Percentiles rank a stretch among this genome's conserved stretches.
Evolutionary conservation across 2,888 invertebrate genomes (phyloP).

Genomic region (Protonemura montana): DNA sequence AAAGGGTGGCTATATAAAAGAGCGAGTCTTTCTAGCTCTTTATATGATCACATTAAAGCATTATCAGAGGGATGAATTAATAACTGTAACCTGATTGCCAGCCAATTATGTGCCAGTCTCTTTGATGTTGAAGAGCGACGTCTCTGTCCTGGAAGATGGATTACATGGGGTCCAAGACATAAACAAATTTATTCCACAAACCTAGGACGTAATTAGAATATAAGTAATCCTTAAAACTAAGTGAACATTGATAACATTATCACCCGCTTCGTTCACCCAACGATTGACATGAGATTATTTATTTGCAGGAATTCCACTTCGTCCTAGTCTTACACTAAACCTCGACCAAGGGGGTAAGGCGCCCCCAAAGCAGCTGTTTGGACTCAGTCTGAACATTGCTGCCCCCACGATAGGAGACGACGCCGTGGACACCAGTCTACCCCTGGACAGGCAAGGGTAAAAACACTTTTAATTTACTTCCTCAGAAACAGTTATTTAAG

Average conservation of each 20-base stretch:
- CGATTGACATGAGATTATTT: too few relatives aligned
- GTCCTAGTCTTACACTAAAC: conserved; percentile 78
- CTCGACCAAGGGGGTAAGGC: conserved; percentile 65
- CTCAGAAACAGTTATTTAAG: too few relatives aligned
- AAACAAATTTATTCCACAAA: too few relatives aligned
- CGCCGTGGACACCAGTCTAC: conserved; percentile 79
- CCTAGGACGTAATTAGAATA: too few relatives aligned
- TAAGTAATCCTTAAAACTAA: too few relatives aligned
- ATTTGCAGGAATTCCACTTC: conserved; percentile 54
- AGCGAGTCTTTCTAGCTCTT: background rate
- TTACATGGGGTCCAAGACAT: too few relatives aligned
- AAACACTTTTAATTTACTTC: too few relatives aligned
- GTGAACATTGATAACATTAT: background rate
- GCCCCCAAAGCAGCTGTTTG: conserved; percentile 58
- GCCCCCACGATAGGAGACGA: conserved; percentile 68
- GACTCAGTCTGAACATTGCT: conserved; percentile 61
- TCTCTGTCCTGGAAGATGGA: too few relatives aligned
- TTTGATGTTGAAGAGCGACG: background rate
- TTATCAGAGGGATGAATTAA: background rate
- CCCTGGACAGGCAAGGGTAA: conserved; percentile 88
- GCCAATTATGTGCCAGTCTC: background rate
- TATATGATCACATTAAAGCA: background rate
- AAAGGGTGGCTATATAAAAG: background rate
- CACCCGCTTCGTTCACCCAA: too few relatives aligned
- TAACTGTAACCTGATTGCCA: background rate